Conservation (phyloP, 1,140 invertebrate species). For the Atopsyche davidsoni region DNA sequence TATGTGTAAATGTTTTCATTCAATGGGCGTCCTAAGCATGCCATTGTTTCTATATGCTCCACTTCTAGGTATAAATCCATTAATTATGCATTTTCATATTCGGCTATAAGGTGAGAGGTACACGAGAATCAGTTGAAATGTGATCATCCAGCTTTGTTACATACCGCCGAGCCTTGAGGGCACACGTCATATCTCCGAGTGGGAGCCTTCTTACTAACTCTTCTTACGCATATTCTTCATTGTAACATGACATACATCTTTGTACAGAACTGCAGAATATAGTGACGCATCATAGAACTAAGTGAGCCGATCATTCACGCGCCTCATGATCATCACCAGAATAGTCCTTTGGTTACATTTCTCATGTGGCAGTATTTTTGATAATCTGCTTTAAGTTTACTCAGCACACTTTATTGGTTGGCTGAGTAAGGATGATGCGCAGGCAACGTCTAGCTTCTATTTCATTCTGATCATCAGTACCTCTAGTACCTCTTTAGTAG, state of each 20-base stretch:
- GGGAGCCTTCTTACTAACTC: conserved; percentile 11
- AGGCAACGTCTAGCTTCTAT: conserved; percentile 5
- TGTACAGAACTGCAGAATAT: conserved; percentile 23
- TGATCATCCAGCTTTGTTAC: conserved; percentile 17
- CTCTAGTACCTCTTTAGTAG: conserved; percentile 29
- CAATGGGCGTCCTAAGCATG: conserved; percentile 37
- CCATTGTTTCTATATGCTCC: conserved; percentile 27
- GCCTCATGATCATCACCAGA: too few relatives aligned
- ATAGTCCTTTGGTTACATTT: too few relatives aligned
- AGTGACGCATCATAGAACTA: conserved; percentile 20
- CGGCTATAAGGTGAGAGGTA: conserved; percentile 28
- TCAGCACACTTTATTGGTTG: conserved; percentile 13
- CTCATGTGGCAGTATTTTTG: too few relatives aligned
- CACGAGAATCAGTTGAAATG: conserved; percentile 17
- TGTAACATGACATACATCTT: conserved; percentile 15
- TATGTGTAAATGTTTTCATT: conserved; percentile 59
- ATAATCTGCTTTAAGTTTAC: not conserved
- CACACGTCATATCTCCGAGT: conserved; percentile 22
- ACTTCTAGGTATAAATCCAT: conserved; percentile 29
- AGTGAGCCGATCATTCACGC: conserved; percentile 15
- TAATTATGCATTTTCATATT: conserved; percentile 30
- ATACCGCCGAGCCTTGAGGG: conserved; percentile 18
- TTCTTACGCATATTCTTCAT: conserved; percentile 6
- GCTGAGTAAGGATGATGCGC: conserved; percentile 2
- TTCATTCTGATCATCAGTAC: conserved; percentile 27